These are phyloP conservation scores for Athripsodes cinereus DNA, from an alignment of 2,888 invertebrate species.

Conservation along the genomic window DNA sequence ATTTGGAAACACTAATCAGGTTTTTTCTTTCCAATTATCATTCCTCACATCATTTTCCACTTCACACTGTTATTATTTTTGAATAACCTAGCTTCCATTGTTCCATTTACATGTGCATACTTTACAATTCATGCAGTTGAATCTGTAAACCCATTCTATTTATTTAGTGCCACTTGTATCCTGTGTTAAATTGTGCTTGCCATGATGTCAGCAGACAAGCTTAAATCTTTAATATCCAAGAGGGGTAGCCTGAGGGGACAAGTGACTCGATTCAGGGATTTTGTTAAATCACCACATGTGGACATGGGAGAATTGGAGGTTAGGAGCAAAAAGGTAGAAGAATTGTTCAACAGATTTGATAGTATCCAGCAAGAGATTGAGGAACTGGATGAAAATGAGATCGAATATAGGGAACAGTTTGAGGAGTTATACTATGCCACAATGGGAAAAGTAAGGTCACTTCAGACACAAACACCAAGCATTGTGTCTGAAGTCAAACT, in stretches of 20 bases:
- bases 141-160: no score
- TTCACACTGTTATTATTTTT: no score
- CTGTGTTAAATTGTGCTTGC: no score
- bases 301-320: background rate
- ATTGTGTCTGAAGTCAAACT: background rate
- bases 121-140: no score
- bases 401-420: background rate
- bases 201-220: background rate
- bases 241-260: background rate
- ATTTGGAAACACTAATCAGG: no score
- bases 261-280: background rate
- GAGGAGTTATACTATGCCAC: background rate
- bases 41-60: no score
- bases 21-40: no score
- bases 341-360: background rate
- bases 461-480: background rate
- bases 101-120: no score
- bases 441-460: background rate
- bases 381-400: background rate
- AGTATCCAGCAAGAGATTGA: background rate
- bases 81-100: no score
- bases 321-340: background rate
- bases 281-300: no score
- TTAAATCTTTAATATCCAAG: background rate
- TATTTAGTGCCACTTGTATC: no score